Percentiles rank a stretch among this genome's conserved stretches.
Conservation (phyloP, 2,797 vertebrate genomes). For the Emys orbicularis region DNA sequence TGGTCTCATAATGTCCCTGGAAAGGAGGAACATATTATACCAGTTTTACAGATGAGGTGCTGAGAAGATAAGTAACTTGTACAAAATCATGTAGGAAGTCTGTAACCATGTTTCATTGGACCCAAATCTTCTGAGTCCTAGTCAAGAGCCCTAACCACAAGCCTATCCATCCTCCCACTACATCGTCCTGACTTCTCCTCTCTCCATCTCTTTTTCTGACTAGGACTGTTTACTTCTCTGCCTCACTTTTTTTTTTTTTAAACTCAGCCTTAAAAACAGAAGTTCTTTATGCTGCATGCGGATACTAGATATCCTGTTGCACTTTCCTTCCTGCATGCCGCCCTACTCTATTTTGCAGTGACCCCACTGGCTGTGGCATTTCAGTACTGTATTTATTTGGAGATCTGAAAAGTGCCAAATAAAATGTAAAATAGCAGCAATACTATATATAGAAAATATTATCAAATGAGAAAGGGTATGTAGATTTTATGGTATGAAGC, state of each 20-base stretch:
- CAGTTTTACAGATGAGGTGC: neutral
- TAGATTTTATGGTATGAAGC: neutral
- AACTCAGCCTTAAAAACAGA: neutral
- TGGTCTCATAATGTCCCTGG: neutral
- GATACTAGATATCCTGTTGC: neutral
- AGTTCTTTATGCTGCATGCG: neutral
- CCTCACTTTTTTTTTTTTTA: neutral
- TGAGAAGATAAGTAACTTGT: neutral
- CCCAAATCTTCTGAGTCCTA: neutral
- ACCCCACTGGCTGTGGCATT: neutral
- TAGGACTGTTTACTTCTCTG: neutral
- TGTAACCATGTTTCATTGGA: neutral
- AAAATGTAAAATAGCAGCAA: neutral
- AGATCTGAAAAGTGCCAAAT: neutral
- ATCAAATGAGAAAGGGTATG: rapidly evolving
- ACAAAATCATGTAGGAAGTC: neutral
- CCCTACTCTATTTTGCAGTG: neutral
- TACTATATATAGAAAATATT: rapidly evolving
- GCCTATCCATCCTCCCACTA: neutral
- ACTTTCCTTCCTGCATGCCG: neutral
- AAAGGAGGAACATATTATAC: neutral
- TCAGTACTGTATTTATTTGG: neutral
- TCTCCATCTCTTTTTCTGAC: neutral
- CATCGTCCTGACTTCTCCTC: neutral
- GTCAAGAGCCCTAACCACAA: neutral